phyloP scores from a whole-genome alignment of 2,888 invertebrate species.

The Alloscopus bannaensis region DNA sequence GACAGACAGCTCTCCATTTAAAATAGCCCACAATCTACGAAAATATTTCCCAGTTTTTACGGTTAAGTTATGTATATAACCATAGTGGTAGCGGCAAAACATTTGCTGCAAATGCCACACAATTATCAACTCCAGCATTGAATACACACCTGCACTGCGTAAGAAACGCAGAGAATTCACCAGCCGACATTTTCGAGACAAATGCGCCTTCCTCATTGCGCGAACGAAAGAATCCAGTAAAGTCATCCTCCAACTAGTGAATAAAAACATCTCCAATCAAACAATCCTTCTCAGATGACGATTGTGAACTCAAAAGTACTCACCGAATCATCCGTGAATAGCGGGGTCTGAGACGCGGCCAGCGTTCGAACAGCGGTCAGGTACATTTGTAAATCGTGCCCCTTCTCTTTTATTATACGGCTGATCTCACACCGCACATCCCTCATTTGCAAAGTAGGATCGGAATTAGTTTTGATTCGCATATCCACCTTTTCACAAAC shows the following conservation, averaged over 20 bases:
- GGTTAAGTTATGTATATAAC: not conserved
- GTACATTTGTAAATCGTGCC: constrained; percentile 3
- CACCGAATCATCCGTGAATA: constrained; percentile 23
- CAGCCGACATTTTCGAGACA: constrained; percentile 32
- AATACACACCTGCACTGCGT: constrained; percentile 40
- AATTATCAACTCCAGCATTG: not conserved
- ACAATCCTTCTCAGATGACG: not conserved
- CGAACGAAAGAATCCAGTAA: constrained; percentile 12
- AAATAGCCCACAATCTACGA: constrained; percentile 21
- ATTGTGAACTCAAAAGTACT: not conserved
- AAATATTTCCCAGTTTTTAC: not conserved
- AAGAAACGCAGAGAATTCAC: constrained; percentile 43
- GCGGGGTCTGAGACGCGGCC: not conserved
- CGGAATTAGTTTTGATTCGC: constrained; percentile 10
- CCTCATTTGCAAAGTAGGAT: not conserved
- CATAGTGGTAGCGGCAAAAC: not conserved
- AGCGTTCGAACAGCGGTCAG: not conserved
- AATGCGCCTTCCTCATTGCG: constrained; percentile 13
- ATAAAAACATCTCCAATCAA: not conserved
- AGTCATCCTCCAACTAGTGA: constrained; percentile 19
- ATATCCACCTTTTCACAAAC: constrained; percentile 36
- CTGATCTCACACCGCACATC: constrained; percentile 17
- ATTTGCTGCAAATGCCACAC: not conserved
- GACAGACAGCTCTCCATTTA: constrained; percentile 12
- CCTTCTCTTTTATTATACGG: constrained; percentile 27